These are phyloP conservation scores for Nomada fabriciana DNA, from an alignment of 2,888 invertebrate genomes.

Conservation along the genomic window DNA sequence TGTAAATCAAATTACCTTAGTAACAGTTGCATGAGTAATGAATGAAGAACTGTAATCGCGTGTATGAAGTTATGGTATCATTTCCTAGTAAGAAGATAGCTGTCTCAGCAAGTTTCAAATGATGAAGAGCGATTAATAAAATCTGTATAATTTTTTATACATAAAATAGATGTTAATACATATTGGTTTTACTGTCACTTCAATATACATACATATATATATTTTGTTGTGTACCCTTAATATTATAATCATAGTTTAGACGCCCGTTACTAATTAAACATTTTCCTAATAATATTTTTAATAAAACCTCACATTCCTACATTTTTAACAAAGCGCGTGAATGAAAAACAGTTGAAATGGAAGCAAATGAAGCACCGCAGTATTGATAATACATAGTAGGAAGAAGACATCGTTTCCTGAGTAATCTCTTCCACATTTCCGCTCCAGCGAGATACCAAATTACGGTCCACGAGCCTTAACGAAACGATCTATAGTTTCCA, in stretches of 20 bases:
- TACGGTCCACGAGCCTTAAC: constrained; percentile 11
- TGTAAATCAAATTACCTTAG: neutral
- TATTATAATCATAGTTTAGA: too few species aligned
- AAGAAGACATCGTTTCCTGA: constrained; percentile 51
- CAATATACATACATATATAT: neutral
- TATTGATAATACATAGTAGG: constrained; percentile 12
- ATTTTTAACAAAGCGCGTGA: neutral
- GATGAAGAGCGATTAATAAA: neutral
- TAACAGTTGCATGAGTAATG: neutral
- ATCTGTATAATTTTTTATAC: neutral
- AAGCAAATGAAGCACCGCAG: neutral
- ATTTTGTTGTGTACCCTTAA: neutral
- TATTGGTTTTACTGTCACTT: neutral
- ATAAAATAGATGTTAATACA: neutral
- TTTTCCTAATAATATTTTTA: neutral
- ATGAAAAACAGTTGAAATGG: neutral
- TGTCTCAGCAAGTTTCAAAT: constrained; percentile 37
- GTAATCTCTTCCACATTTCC: constrained; percentile 55
- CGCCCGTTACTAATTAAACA: neutral
- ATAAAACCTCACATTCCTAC: neutral
- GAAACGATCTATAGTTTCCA: constrained; percentile 18
- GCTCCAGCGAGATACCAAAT: constrained; percentile 48
- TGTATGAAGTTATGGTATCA: constrained; percentile 65
- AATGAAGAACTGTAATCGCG: constrained; percentile 29
- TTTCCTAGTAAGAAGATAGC: constrained; percentile 80